Base-by-base conservation (phyloP, 2,888 invertebrate genomes). In the Tryphoninae sp. region DNA sequence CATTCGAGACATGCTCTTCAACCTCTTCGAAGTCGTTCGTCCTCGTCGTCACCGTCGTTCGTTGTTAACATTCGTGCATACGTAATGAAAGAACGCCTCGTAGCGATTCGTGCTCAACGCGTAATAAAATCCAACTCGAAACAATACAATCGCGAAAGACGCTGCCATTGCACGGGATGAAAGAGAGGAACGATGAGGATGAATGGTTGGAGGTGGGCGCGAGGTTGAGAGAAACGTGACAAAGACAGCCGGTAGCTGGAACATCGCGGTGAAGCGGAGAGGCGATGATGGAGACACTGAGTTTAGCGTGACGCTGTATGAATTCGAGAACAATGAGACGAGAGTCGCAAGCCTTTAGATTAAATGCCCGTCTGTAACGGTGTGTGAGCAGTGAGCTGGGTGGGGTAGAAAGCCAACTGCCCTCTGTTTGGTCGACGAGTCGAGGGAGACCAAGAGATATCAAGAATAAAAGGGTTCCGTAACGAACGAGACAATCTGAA, bases 281-380 rank as follows among this genome's bases (percentile, higher is more conserved):
- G 64, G 73, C 78, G 59, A 74, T 73, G 71, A 65, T 58, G 65
- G 40, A 65, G 65, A 65, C 68, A 61, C 71, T 33, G 22, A 51
- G 61, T 55, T 67, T 69, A 62, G 19, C 58, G 72, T 49, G 71
- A 78, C 62, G 81, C 75, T 49, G 74, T 74, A 83, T 82, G 84
- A 86, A 84, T 83, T 77, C 83, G 83, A 84, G 87, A 87, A 88
- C 88, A 88, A 88, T 88, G 87, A 84, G 72, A 75, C 74, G 45
- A 77, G 74, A 68, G 79, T 67, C 75, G 83, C 75, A 78, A 78
- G 65, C 65, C 79, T 68, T 83, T 65, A 84, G 84, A 87, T 89
- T 88, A 87, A 88, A 88, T 87, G 55, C 19, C 19, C 58, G 26
- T 59, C 2, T 59, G 59, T 23, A 26, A 2, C 2, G 9, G 23